These are phyloP conservation scores for Drosophila sechellia DNA, from an alignment of 1,140 invertebrate species.

Conservation along the genomic window DNA sequence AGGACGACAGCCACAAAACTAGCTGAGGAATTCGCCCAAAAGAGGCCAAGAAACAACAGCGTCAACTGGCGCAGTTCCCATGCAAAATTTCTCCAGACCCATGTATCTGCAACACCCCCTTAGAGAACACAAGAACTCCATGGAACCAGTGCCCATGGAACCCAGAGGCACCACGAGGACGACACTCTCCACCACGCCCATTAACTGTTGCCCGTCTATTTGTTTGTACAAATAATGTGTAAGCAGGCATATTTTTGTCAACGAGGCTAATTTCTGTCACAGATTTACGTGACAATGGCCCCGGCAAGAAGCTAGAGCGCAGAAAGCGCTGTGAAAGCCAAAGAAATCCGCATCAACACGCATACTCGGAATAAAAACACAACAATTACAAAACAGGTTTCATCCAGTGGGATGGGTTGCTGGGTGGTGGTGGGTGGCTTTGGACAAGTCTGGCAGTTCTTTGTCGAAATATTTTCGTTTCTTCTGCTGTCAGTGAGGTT, in stretches of 20 bases:
- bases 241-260: conserved; percentile 83
- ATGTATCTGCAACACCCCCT: background rate
- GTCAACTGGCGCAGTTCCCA: conserved; percentile 72
- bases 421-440: background rate
- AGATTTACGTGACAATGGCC: conserved; percentile 80
- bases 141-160: background rate
- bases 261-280: conserved; percentile 78
- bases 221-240: conserved; percentile 82
- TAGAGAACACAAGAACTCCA: background rate
- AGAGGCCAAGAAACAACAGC: conserved; percentile 23
- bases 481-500: conserved; percentile 43
- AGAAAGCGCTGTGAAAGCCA: conserved; percentile 24
- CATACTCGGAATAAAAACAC: conserved; percentile 60
- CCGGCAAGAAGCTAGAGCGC: conserved; percentile 34
- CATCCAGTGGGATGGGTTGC: conserved; percentile 19
- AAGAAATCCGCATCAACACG: conserved; percentile 47
- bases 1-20: conserved; percentile 49
- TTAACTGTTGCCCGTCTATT: conserved; percentile 67
- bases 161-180: conserved; percentile 27
- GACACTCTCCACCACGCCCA: conserved; percentile 44
- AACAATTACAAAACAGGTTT: conserved; percentile 79
- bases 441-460: conserved; percentile 22
- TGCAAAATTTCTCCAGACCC: conserved; percentile 66
- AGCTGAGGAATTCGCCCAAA: conserved; percentile 35
- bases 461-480: conserved; percentile 35